phyloP scores from a whole-genome alignment of 2,888 invertebrate genomes.

The Trissolcus brochymenae region DNA sequence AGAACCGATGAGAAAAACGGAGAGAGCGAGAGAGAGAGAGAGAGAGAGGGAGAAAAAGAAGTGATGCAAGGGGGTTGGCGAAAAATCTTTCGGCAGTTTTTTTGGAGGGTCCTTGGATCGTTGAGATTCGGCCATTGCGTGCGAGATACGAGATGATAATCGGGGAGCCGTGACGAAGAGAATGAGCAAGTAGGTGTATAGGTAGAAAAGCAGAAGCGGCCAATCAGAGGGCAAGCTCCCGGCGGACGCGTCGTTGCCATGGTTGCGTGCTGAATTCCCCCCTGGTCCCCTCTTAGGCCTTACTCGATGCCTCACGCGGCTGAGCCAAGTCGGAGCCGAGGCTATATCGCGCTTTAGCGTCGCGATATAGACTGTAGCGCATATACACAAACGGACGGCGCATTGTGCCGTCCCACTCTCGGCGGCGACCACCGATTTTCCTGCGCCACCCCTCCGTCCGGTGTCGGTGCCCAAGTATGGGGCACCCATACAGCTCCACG shows the following conservation, averaged over 20 bases:
- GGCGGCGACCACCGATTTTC: constrained; percentile 39
- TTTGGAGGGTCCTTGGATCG: constrained; percentile 49
- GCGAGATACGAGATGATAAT: constrained; percentile 73
- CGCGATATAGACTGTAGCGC: constrained; percentile 56
- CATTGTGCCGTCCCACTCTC: constrained; percentile 49
- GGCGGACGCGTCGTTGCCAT: constrained; percentile 76
- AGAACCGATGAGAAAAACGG: no score
- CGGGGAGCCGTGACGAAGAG: constrained; percentile 64
- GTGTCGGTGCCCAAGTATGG: constrained; percentile 42
- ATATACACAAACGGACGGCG: constrained; percentile 58
- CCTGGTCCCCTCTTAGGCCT: constrained; percentile 73
- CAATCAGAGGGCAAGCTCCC: constrained; percentile 76
- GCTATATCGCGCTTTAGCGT: constrained; percentile 55
- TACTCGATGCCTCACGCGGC: constrained; percentile 70
- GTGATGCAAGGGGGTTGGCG: background rate
- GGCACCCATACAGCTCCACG: constrained; percentile 40
- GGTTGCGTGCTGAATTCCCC: constrained; percentile 72
- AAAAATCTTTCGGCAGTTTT: constrained; percentile 15
- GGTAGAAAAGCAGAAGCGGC: constrained; percentile 74
- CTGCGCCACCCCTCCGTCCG: constrained; percentile 33
- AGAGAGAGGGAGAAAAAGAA: background rate
- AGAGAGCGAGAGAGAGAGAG: no score
- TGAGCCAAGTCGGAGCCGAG: constrained; percentile 54
- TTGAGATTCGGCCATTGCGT: constrained; percentile 67
- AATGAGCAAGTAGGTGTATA: constrained; percentile 64